Percentiles rank a stretch among this genome's conserved stretches.
phyloP scores from a whole-genome alignment of 2,888 invertebrate genomes.

The Callosobruchus maculatus region DNA sequence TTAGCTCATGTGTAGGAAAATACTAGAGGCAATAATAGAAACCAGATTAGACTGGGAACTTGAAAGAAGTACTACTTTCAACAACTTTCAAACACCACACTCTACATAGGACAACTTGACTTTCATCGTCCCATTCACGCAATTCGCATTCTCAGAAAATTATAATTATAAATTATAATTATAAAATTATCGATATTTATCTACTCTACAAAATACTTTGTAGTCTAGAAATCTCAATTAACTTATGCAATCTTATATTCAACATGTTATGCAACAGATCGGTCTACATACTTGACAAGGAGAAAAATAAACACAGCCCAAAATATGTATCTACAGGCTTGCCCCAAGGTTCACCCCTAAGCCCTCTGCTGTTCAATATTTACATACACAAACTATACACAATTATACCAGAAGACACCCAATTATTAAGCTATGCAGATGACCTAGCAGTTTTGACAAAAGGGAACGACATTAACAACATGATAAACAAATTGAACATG shows the following conservation, averaged over 20 bases:
- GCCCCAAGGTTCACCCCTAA: neutral
- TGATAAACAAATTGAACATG: too few relatives aligned
- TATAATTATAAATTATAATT: neutral
- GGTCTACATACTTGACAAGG: neutral
- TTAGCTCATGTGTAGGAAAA: neutral
- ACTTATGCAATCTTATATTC: neutral
- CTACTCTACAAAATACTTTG: neutral
- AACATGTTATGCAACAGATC: neutral
- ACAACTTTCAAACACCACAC: neutral
- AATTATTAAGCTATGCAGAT: too few relatives aligned
- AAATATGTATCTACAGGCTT: neutral
- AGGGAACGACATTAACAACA: too few relatives aligned
- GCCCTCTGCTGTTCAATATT: neutral
- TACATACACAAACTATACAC: too few relatives aligned
- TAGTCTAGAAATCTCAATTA: neutral
- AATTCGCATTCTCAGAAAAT: neutral
- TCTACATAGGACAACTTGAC: neutral
- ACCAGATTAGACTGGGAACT: neutral
- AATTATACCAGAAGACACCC: too few relatives aligned
- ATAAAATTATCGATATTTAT: neutral
- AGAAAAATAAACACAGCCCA: too few relatives aligned
- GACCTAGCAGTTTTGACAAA: too few relatives aligned
- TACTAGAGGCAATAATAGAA: neutral
- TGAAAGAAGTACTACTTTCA: neutral
- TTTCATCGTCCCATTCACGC: neutral